Percentiles rank a stretch among this genome's conserved stretches.
These are phyloP conservation scores for Ptychadena robeensis DNA, from an alignment of 2,797 vertebrate genomes.

Conservation along the genomic window DNA sequence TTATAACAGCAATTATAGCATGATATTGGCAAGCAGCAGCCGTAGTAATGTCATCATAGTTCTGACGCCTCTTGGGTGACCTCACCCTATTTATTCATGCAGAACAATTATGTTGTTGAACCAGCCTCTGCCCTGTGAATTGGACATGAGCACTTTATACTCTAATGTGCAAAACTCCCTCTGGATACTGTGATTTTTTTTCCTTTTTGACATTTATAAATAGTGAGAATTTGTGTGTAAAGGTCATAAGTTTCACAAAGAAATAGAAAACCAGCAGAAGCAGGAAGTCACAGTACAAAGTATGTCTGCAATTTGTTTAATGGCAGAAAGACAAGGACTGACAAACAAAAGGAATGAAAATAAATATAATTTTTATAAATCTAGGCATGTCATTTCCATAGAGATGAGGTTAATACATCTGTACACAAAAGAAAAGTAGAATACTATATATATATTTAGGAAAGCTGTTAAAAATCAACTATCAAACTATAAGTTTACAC, in stretches of 20 bases:
- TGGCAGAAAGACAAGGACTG: neutral
- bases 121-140: neutral
- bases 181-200: neutral
- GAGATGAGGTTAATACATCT: too few species aligned
- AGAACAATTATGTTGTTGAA: neutral
- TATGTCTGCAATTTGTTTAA: conserved; percentile 16
- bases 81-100: neutral
- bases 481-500: too few species aligned
- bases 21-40: neutral
- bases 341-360: too few species aligned
- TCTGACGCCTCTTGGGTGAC: neutral
- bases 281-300: neutral
- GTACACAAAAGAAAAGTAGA: too few species aligned
- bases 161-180: neutral
- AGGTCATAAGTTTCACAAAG: conserved; percentile 35
- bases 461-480: too few species aligned
- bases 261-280: conserved; percentile 18
- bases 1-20: neutral
- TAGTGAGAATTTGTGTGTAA: neutral
- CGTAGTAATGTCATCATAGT: neutral
- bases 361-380: too few species aligned
- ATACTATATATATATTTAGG: too few species aligned
- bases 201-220: neutral
- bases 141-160: neutral
- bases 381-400: too few species aligned